Base-by-base conservation (phyloP, 2,797 vertebrate genomes). In the Anas acuta region DNA sequence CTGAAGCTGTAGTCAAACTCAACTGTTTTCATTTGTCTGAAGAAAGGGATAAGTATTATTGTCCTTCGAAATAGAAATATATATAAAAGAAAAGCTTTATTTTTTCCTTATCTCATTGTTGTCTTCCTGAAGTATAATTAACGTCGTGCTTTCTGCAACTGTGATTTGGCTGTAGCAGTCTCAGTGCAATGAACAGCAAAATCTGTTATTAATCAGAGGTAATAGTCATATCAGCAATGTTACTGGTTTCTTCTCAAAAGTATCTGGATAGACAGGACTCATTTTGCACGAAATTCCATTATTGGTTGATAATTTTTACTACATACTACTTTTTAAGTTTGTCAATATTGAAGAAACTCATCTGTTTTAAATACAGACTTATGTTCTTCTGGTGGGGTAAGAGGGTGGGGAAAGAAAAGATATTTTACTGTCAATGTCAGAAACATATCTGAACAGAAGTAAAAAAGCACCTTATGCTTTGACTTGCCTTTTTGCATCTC, bases 91-190 rank as follows among this genome's bases (percentile, higher is more conserved):
- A 14, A 5, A 1, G 13, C 28, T 65, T 57, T 57, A 32, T 43
- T 65, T 43, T 41, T 22, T 65, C 62, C 28, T 41, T 14, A 43
- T 21, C 9, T 43, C 21, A 22, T 26, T 70, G 13, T 51, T 13
- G 22, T 83, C 14, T 80, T 74, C 32, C 15, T 75, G 51, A 32
- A 65, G 4, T 64, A 1, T 23, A 35, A 80, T 28, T 84, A 86
- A 19, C 5, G 28, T 39, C 3, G 13, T 39, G 14, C 30, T 26
- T 25, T 35, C 28, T 73, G 71, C 47, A 76, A 2, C 35, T 80
- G 75, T 78, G 54, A 17, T 83, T 91, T 95, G 90, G 61, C 72
- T 96, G 57, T 73, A 77, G 86, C 78, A 89, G 49, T 37, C 22
- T 30, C 94, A 92, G 49, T 77, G 65, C 90, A 80, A 21, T 74